Base-by-base conservation (phyloP, 2,888 invertebrate genomes). In the Cataglyphis rosenhaueri region DNA sequence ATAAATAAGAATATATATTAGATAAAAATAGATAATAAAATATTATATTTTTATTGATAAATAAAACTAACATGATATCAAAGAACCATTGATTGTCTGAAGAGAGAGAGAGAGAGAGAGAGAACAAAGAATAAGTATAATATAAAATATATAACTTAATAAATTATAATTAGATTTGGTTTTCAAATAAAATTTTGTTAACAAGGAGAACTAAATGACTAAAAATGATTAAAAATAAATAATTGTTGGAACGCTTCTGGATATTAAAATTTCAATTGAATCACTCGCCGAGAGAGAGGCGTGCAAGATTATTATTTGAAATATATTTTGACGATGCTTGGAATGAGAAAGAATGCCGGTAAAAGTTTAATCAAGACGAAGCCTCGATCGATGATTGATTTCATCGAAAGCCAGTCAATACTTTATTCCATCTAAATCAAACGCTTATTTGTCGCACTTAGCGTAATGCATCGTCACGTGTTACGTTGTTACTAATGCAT, bases 291-390 rank as follows among this genome's bases (percentile, higher is more conserved):
- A 38, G 18, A 55, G 29, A 29, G 29, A 3, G 29, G 29, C 35
- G 21, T 70, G 32, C 35, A 18, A 35, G 18, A 52, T 52, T 52
- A 57, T 25, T 57, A 71, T 70, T 15, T 35, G 3, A 35, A 15
- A 52, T 55, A 52, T 38, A 38, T 71, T 71, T 18, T 9, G 25
- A 15, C 25, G 38, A 18, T 35, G 18, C 25, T 38, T 38, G 38
- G 18, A 18, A 25, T 25, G 10, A 57, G 38, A 57, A 8, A 52
- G 52, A 57, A 8, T 21, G 15, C 21, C 21, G 38, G 9, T 57
- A 38, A 71, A 38, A 71, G 25, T 35, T 71, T 71, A 38, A 71
- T 71, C 10, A 25, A 71, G n/a, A 52, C 21, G 6, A 59, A 59
- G 6, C 6, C 32, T 21, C 15, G 18, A 38, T 21, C 21, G 15